Conservation (phyloP, 2,797 vertebrate genomes). For the Sphaeramia orbicularis region DNA sequence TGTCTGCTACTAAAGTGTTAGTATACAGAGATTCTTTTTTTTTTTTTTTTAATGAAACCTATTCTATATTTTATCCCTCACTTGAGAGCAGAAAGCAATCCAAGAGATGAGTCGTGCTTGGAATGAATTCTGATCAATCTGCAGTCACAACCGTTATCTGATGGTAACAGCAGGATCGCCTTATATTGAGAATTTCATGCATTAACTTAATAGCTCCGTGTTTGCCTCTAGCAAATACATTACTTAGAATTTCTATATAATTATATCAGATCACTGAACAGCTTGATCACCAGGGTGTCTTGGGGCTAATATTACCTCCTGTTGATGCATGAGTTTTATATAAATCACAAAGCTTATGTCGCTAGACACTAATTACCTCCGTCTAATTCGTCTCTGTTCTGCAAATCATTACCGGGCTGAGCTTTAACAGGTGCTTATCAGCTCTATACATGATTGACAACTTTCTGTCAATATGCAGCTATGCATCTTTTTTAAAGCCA, state of each 20-base stretch:
- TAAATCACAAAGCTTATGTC: constrained; percentile 11
- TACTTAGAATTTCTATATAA: constrained; percentile 44
- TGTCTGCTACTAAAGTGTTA: background rate
- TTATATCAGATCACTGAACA: constrained; percentile 39
- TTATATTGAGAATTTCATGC: constrained; percentile 12
- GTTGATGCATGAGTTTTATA: constrained; percentile 9
- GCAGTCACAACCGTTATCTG: constrained; percentile 7
- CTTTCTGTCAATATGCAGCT: background rate
- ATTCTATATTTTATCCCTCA: background rate
- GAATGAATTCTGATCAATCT: constrained; percentile 12
- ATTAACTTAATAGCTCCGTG: constrained; percentile 40
- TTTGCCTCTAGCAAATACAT: constrained; percentile 38
- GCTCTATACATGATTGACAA: background rate
- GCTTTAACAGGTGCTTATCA: constrained; percentile 6
- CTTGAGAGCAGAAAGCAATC: background rate
- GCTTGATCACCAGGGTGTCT: constrained; percentile 36
- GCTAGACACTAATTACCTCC: constrained; percentile 25
- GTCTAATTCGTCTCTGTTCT: constrained; percentile 6
- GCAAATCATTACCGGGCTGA: constrained; percentile 3
- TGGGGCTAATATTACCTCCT: constrained; percentile 6
- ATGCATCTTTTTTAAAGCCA: constrained; percentile 1
- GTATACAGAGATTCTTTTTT: background rate
- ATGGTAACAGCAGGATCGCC: constrained; percentile 35
- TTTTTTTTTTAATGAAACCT: background rate
- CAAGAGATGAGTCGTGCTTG: background rate